phyloP scores from a whole-genome alignment of 2,113 vertebrate genomes.

The Ailuropoda melanoleuca region DNA sequence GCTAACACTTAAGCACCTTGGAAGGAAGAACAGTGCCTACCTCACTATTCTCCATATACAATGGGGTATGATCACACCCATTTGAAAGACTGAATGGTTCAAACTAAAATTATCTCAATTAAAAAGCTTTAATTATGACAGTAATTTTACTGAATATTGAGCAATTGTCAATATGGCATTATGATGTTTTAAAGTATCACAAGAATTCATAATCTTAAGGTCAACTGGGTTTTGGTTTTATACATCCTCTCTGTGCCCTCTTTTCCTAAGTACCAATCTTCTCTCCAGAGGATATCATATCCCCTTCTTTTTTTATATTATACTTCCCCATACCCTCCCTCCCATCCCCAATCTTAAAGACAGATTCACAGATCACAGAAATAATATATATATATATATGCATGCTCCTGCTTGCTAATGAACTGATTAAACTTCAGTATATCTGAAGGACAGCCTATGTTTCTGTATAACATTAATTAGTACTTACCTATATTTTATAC shows the following conservation, averaged over 20 bases:
- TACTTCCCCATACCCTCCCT: not conserved
- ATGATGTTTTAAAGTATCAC: not conserved
- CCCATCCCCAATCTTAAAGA: not conserved
- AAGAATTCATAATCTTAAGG: not conserved
- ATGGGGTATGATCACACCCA: not conserved
- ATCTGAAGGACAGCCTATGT: not conserved
- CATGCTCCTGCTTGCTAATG: not conserved
- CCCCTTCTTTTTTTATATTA: not conserved
- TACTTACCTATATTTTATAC: not conserved
- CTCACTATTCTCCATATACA: not conserved
- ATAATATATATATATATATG: not conserved
- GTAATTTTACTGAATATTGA: slow-evolving; percentile 9
- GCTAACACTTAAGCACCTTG: not conserved
- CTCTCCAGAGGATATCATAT: not conserved
- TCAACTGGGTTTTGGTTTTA: not conserved
- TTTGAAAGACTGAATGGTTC: not conserved
- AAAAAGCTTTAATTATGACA: not conserved
- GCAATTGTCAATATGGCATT: not conserved
- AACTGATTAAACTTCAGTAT: not conserved
- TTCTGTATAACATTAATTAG: not conserved
- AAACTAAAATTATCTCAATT: not conserved
- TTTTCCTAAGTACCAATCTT: not conserved
- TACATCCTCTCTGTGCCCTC: not conserved
- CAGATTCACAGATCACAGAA: not conserved
- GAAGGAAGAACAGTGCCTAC: not conserved